phyloP scores from a whole-genome alignment of 2,888 invertebrate genomes.

The Slavum lentiscoides region DNA sequence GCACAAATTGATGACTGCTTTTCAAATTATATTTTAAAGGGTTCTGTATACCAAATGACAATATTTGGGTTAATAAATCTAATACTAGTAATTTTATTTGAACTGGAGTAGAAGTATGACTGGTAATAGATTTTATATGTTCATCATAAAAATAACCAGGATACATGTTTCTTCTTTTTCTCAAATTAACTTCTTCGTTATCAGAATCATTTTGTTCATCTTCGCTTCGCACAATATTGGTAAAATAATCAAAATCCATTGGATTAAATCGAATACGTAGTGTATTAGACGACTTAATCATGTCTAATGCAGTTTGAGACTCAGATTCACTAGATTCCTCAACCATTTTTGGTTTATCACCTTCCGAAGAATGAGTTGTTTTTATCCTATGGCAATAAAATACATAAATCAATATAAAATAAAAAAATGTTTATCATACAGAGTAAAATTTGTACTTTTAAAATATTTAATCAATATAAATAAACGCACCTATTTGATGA shows the following conservation, averaged over 20 bases:
- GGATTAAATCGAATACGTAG: slow-evolving; percentile 65
- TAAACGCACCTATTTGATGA: slow-evolving; percentile 45
- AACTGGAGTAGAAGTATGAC: slow-evolving; percentile 34
- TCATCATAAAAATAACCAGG: slow-evolving; percentile 65
- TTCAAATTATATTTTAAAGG: slow-evolving; percentile 41
- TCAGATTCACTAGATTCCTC: slow-evolving; percentile 59
- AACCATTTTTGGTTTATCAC: slow-evolving; percentile 54
- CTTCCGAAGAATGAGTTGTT: slow-evolving; percentile 54
- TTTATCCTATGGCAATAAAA: slow-evolving; percentile 43
- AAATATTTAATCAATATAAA: not conserved
- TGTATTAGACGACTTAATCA: slow-evolving; percentile 63
- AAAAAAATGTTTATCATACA: not conserved
- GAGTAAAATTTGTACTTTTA: not conserved
- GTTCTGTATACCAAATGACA: slow-evolving; percentile 31
- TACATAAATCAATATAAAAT: not conserved
- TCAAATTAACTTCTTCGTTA: slow-evolving; percentile 41
- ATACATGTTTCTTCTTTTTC: slow-evolving; percentile 38
- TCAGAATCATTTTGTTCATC: slow-evolving; percentile 59
- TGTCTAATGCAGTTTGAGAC: slow-evolving; percentile 63
- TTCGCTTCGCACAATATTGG: slow-evolving; percentile 62
- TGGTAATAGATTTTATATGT: slow-evolving; percentile 62
- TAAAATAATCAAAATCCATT: slow-evolving; percentile 69
- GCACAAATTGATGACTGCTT: slow-evolving; percentile 58
- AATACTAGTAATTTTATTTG: slow-evolving; percentile 66
- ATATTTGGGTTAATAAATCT: slow-evolving; percentile 58